Conservation (phyloP, 2,888 invertebrate genomes). For the Nomada fabriciana region DNA sequence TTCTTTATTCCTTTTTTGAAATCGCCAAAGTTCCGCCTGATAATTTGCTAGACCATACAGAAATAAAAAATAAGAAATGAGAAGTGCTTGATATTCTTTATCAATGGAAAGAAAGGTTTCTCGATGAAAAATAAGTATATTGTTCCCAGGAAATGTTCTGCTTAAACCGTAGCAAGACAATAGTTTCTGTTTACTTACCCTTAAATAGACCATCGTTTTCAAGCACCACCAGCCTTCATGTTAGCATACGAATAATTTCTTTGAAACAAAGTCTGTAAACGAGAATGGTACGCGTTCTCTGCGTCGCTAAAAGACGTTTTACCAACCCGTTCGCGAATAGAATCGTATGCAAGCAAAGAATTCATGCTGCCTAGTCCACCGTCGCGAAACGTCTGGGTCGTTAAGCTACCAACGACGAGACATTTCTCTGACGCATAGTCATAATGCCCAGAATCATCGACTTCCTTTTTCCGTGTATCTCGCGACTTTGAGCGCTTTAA, state of each 20-base stretch:
- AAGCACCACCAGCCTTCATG: too few relatives aligned
- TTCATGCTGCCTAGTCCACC: slow-evolving; percentile 51
- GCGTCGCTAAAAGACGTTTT: slow-evolving; percentile 51
- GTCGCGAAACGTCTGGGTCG: slow-evolving; percentile 68
- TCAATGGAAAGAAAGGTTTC: too few relatives aligned
- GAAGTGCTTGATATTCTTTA: too few relatives aligned
- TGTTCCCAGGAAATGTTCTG: too few relatives aligned
- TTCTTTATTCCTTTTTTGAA: not conserved
- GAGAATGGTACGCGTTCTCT: slow-evolving; percentile 10
- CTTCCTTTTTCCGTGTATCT: slow-evolving; percentile 15
- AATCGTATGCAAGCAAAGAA: slow-evolving; percentile 49
- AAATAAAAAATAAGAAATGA: too few relatives aligned
- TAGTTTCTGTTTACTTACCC: too few relatives aligned
- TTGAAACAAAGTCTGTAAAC: too few relatives aligned
- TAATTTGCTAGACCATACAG: not conserved
- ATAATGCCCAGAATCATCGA: slow-evolving; percentile 54
- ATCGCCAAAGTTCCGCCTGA: not conserved
- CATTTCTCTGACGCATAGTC: slow-evolving; percentile 66
- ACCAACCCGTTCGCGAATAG: slow-evolving; percentile 26
- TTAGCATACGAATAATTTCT: too few relatives aligned
- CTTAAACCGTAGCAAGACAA: too few relatives aligned
- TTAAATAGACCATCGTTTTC: too few relatives aligned
- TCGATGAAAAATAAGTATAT: too few relatives aligned
- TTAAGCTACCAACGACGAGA: slow-evolving; percentile 64
- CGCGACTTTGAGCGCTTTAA: slow-evolving; percentile 22